Evolutionary conservation across 2,888 invertebrate species (phyloP), one percentile per base, ranked within the genome.

Genomic region (Rhopalosiphum nymphaeae): DNA sequence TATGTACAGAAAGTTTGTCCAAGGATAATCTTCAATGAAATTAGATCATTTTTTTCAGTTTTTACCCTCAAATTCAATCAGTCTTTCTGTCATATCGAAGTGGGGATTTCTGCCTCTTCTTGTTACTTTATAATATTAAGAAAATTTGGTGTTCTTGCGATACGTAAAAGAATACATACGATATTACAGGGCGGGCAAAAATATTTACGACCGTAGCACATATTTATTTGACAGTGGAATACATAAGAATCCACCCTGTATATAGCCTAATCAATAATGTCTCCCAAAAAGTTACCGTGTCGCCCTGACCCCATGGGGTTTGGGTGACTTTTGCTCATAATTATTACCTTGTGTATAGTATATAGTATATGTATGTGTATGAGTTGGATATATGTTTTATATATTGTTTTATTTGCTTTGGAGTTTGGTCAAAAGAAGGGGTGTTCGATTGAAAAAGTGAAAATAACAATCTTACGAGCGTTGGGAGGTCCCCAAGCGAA

Each of bases 381-480:
- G 36, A 29, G 42, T 49, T 88, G 44, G 26, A 88, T 88, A 88
- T 67, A 78, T 88, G 13, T 36, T 92, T 67, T 90, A 84, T 93
- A 89, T 89, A 94, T 90, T 94, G 85, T 94, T 94, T 94, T 94
- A 86, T 94, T 94, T 91, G 86, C 86, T 93, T 93, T 90, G 49
- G 89, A 94, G 85, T 93, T 93, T 90, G 93, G 89, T 93, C 85
- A 93, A 61, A 84, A 85, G 91, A 49, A 93, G 56, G 89, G 89
- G 91, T 94, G 86, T 89, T 89, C 89, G 85, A 91, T 94, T 90
- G 94, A 94, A 91, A 91, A 94, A 94, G 91, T 91, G 94, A 94
- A 94, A 94, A 94, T 94, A 91, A 94, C 90, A 94, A 94, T 94
- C 94, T 94, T 94, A 94, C 86, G 94, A 94, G 94, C 94, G 84